Evolutionary conservation across 1,140 invertebrate genomes (phyloP), one percentile per base, ranked within the genome.

Genomic region (Choristoneura fumiferana): DNA sequence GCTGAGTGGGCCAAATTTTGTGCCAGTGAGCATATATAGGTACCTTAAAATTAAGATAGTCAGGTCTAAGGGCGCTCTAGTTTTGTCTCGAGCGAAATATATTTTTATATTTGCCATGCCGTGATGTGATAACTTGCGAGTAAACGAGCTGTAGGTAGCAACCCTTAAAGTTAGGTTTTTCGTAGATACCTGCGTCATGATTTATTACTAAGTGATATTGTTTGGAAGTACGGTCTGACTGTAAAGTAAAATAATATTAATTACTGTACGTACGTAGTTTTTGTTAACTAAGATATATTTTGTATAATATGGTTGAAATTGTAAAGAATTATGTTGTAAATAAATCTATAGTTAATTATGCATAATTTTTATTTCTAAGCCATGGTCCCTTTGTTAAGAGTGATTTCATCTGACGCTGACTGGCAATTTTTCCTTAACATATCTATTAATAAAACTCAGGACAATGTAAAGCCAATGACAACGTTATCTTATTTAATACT

Each of bases 321-420:
- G 84, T 86, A 86, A 84, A 87, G 83, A 87, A 80, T 80, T 87
- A 86, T 74, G 81, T 87, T 89, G 84, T 89, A 87, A 87, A 89
- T 89, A 87, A 87, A 84, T 78, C 75, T 80, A 77, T 80, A 80
- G 74, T 82, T 86, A 85, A 81, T 84, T 71, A 69, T 56, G 39
- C 39, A 56, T 8, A 2, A 29, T 6, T 67, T 59, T 62, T 37
- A 43, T 54, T 38, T 1, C 15, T n/a, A 34, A n/a, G n/a, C n/a
- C n/a, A n/a, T n/a, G n/a, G n/a, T n/a, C n/a, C n/a, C n/a, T n/a
- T n/a, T n/a, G n/a, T n/a, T n/a, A n/a, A n/a, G n/a, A n/a, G n/a
- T n/a, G n/a, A n/a, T n/a, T n/a, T n/a, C n/a, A 58, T n/a, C 22
- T 29, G 22, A 29, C 22, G 22, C n/a, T n/a, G n/a, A n/a, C n/a